Evolutionary conservation across 2,888 invertebrate genomes (phyloP), one percentile per base, ranked within the genome.

Genomic region (Gari tellinella): DNA sequence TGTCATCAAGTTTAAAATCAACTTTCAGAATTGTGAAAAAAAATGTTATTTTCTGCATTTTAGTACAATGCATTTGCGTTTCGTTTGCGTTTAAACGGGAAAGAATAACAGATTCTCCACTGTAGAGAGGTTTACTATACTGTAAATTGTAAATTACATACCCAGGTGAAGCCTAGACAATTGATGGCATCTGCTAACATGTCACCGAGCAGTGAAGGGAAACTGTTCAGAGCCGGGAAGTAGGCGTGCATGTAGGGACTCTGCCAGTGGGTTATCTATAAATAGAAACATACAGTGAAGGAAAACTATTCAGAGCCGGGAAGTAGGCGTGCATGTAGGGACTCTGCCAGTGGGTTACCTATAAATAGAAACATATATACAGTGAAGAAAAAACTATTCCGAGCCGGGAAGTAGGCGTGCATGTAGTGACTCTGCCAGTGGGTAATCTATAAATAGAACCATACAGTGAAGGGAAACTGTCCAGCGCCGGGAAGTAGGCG

Each of bases 251-350:
- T 99, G 88, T 98, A 96, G 0, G 99, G 99, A 90, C 97, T 97
- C 92, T 99, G 98, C 97, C 97, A 97, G 89, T 97, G 97, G 0
- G 97, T 97, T 57, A 95, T 92, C 95, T 95, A 84, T 41, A 12
- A 37, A 40, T 17, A 2, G 14, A 21, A 58, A 46, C 43, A 43
- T n/a, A n/a, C 67, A 99, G 94, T 0, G 99, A 98, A 0, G 98
- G 97, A 87, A 96, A 97, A 17, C 97, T 97, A 87, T 97, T 98
- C 57, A 98, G 93, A 0, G 98, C 98, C 0, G 99, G 99, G 92
- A 98, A 99, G 91, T 99, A 99, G 0, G 98, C 99, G 91, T 99
- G 99, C 98, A 98, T 99, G 88, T 98, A 96, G 0, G 99, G 99
- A 90, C 97, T 97, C 92, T 99, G 98, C 97, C 97, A 97, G 89